Evolutionary conservation across 2,888 invertebrate genomes (phyloP).

Genomic region (Ormyrus pomaceus): DNA sequence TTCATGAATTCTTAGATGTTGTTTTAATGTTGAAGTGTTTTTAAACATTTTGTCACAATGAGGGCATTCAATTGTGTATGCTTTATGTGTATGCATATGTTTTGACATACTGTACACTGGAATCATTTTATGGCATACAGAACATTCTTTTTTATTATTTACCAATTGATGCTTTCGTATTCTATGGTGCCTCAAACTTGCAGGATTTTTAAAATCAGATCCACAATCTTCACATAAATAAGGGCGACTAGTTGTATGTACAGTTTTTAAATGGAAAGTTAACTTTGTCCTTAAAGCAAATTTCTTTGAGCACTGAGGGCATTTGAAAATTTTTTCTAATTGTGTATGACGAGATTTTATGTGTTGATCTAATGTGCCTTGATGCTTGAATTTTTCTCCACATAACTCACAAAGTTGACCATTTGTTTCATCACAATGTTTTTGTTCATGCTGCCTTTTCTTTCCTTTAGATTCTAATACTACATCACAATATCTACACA

Average conservation of each 20-base stretch:
- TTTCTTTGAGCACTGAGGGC: constrained; percentile 72
- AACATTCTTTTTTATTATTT: constrained; percentile 71
- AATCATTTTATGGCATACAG: constrained; percentile 71
- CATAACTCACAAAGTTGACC: constrained; percentile 73
- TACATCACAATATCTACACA: constrained; percentile 70
- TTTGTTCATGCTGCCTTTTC: constrained; percentile 73
- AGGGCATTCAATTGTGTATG: constrained; percentile 72
- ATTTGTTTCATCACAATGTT: constrained; percentile 70
- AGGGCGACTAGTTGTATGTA: constrained; percentile 71
- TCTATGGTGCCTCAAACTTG: constrained; percentile 71
- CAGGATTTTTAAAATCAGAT: constrained; percentile 74
- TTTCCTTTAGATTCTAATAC: constrained; percentile 72
- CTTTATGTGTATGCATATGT: constrained; percentile 74
- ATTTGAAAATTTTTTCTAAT: constrained; percentile 72
- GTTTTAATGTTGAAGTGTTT: constrained; percentile 72
- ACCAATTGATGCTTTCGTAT: constrained; percentile 72
- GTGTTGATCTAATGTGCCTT: constrained; percentile 73
- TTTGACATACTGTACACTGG: constrained; percentile 74
- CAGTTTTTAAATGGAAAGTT: constrained; percentile 72
- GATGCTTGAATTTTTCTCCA: constrained; percentile 73
- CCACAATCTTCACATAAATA: constrained; percentile 74
- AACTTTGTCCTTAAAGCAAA: constrained; percentile 73
- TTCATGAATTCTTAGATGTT: constrained; percentile 73
- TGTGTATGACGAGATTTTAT: constrained; percentile 72
- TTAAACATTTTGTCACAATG: constrained; percentile 75